phyloP scores from a whole-genome alignment of 2,888 invertebrate species.

The Tenodera sinensis region DNA sequence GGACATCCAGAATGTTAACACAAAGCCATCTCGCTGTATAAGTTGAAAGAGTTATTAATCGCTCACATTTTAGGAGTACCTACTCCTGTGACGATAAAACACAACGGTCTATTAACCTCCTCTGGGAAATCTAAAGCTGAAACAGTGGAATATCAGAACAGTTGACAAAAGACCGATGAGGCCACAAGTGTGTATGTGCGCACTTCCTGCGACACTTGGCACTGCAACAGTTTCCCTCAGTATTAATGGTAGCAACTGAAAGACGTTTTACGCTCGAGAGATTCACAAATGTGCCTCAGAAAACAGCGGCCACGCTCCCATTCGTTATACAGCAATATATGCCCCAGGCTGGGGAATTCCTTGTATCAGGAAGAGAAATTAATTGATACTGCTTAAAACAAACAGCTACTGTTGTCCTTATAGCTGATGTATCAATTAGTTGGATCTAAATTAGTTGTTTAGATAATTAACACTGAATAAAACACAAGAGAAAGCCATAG shows the following conservation, averaged over 20 bases:
- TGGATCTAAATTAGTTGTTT: background rate
- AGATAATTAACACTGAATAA: background rate
- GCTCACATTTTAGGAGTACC: too few species aligned
- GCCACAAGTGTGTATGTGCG: background rate
- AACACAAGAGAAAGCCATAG: too few species aligned
- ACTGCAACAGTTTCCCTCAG: background rate
- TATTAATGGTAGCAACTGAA: background rate
- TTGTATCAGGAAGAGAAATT: background rate
- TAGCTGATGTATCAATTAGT: background rate
- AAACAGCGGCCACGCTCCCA: background rate
- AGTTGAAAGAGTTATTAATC: too few species aligned
- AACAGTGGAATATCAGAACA: background rate
- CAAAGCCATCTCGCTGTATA: too few species aligned
- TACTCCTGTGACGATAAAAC: background rate
- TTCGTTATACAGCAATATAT: background rate
- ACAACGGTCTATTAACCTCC: background rate
- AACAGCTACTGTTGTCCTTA: background rate
- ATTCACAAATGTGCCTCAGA: background rate
- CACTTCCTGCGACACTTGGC: background rate
- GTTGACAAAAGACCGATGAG: background rate
- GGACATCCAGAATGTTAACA: too few species aligned
- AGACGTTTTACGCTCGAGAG: background rate
- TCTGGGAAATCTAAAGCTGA: background rate
- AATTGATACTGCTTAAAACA: background rate
- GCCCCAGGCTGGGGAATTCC: background rate